Evolutionary conservation across 2,113 vertebrate genomes (phyloP).

Genomic region (Anolis sagrei): DNA sequence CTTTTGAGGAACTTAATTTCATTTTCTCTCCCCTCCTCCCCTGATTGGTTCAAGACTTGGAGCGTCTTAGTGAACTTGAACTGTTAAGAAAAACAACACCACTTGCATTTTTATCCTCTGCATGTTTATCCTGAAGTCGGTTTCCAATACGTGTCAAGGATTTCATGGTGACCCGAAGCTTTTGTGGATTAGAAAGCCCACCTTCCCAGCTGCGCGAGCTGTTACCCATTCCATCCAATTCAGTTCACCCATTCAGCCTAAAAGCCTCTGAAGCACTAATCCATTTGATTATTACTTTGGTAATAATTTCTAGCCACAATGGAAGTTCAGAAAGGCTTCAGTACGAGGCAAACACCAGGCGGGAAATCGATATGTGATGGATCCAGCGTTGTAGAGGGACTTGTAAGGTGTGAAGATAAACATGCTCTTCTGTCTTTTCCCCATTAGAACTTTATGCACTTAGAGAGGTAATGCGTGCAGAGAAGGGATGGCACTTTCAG

Average conservation of each 20-base stretch:
- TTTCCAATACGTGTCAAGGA: background rate
- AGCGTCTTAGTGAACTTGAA: too few species aligned
- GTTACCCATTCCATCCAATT: background rate
- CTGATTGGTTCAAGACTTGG: too few species aligned
- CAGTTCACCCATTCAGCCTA: background rate
- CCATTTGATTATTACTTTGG: fast-evolving
- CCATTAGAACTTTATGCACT: background rate
- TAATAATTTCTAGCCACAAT: background rate
- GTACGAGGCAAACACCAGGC: too few species aligned
- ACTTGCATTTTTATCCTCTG: background rate
- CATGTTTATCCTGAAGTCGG: background rate
- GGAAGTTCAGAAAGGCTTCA: constrained; percentile 33
- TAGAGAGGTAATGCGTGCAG: fast-evolving
- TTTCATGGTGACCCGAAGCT: background rate
- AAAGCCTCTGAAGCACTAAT: background rate
- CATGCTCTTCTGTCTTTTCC: background rate
- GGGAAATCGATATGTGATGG: background rate
- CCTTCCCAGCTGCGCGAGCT: background rate
- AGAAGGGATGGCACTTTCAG: constrained; percentile 19
- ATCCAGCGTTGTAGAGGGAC: background rate
- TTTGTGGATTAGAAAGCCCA: background rate
- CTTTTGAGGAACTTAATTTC: too few species aligned
- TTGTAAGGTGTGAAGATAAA: fast-evolving
- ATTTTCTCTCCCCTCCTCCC: too few species aligned
- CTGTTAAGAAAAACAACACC: too few species aligned